A percentile compares a stretch with the other conserved stretches of the same genome.
Evolutionary conservation across 2,113 vertebrate genomes (phyloP).

Genomic region (Carlito syrichta): DNA sequence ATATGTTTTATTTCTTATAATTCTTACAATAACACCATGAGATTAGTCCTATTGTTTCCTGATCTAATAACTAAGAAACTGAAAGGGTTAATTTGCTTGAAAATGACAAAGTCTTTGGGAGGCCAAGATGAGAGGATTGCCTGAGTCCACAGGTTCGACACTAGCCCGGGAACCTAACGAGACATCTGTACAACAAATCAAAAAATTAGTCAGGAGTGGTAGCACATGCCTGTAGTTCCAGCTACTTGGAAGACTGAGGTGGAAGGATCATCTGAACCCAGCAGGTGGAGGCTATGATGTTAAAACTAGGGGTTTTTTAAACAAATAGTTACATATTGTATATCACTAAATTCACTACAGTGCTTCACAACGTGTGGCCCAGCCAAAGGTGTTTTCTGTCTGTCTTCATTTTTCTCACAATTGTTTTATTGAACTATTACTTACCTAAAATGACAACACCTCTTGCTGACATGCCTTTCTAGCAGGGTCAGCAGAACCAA

Average conservation of each 20-base stretch:
- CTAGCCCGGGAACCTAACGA: too few species aligned
- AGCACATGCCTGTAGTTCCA: too few species aligned
- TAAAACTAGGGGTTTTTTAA: not conserved
- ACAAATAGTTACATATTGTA: not conserved
- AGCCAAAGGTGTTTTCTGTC: not conserved
- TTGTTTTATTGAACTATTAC: not conserved
- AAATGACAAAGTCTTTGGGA: not conserved
- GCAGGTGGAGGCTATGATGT: too few species aligned
- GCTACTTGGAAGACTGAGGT: too few species aligned
- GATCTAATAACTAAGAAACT: not conserved
- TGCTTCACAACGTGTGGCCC: not conserved
- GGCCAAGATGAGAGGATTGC: too few species aligned
- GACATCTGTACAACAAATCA: too few species aligned
- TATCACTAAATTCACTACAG: not conserved
- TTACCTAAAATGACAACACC: not conserved
- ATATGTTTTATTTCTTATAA: not conserved
- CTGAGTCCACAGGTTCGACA: too few species aligned
- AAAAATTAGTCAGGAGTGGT: too few species aligned
- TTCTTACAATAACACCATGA: not conserved
- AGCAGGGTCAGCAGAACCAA: not conserved
- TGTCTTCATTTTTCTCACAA: not conserved
- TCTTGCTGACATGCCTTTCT: too few species aligned
- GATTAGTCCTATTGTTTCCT: not conserved
- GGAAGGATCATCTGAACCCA: too few species aligned
- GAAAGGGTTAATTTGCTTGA: constrained; percentile 4